Evolutionary conservation across 2,797 vertebrate species (phyloP).

Genomic region (Microctenopoma steveboyesi): DNA sequence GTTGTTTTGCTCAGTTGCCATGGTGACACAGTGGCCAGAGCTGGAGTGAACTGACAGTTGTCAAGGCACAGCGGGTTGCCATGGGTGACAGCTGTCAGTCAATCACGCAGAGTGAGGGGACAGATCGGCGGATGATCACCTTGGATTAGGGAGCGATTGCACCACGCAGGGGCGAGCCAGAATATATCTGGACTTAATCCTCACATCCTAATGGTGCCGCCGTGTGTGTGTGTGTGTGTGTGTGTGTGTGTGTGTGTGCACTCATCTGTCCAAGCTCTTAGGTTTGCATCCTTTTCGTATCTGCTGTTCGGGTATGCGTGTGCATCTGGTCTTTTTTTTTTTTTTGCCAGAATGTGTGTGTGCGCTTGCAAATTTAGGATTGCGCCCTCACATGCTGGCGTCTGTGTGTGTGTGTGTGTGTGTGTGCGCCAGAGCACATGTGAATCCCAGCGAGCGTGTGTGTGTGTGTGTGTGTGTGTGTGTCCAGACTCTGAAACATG

Average conservation of each 20-base stretch:
- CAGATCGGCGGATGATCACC: conserved; percentile 79
- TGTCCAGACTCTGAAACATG: conserved; percentile 38
- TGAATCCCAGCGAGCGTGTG: not conserved
- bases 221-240: conserved; percentile 24
- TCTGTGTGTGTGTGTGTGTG: not conserved
- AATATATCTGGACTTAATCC: conserved; percentile 73
- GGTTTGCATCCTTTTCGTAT: not conserved
- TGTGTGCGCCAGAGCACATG: conserved; percentile 10
- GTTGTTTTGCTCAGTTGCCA: conserved; percentile 78
- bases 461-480: conserved; percentile 1
- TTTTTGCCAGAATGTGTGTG: not conserved
- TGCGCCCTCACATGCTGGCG: not conserved
- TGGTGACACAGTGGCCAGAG: conserved; percentile 61
- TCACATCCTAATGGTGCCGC: conserved; percentile 44
- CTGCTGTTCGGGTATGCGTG: not conserved
- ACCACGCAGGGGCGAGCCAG: conserved; percentile 48
- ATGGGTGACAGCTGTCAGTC: conserved; percentile 82
- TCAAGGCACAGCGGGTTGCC: conserved; percentile 69
- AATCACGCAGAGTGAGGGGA: conserved; percentile 73
- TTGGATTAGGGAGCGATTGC: conserved; percentile 77
- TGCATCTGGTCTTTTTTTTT: not conserved
- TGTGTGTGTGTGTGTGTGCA: conserved; percentile 16
- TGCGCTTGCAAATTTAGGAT: conserved; percentile 10
- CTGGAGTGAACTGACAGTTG: conserved; percentile 70
- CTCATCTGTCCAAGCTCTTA: conserved; percentile 2